Evolutionary conservation across 2,888 invertebrate genomes (phyloP), one percentile per base, ranked within the genome.

Genomic region (Calephelis perditalis): DNA sequence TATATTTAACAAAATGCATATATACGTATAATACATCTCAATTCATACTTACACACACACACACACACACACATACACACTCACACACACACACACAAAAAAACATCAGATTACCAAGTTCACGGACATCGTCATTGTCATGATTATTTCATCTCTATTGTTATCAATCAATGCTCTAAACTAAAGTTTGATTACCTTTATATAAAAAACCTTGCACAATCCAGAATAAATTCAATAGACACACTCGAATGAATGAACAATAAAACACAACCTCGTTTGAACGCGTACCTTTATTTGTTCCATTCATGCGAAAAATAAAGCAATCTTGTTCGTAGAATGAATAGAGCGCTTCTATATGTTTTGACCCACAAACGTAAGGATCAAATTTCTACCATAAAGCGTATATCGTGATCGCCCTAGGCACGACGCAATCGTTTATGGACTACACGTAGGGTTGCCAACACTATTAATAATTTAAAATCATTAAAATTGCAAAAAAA

Each of bases 351-450:
- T 58, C 68, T 67, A 64, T 67, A 65, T 64, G 63, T 65, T 70
- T 70, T 84, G 84, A 86, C 84, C 86, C 72, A 85, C 70, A 82
- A 83, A 81, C 74, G 75, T 73, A 78, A 72, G 78, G 79, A 82
- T 83, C 82, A 74, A 81, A 84, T 85, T 81, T 81, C 82, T 76
- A 74, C 75, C 74, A 74, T 71, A 75, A 71, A 72, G 67, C 70
- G 64, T 65, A 69, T 73, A 67, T 76, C 79, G 79, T 79, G 79
- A 82, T 75, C 69, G 71, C 77, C 73, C 66, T 61, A 68, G 72
- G 77, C 79, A 76, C 75, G 77, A 79, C 67, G 67, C 67, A 71
- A 75, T 73, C 71, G 71, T 71, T 71, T 76, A 66, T 74, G 68
- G 69, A 72, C 70, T 67, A 67, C 58, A 40, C 40, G 26, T 26